phyloP scores from a whole-genome alignment of 2,113 vertebrate genomes.

The Garra rufa region DNA sequence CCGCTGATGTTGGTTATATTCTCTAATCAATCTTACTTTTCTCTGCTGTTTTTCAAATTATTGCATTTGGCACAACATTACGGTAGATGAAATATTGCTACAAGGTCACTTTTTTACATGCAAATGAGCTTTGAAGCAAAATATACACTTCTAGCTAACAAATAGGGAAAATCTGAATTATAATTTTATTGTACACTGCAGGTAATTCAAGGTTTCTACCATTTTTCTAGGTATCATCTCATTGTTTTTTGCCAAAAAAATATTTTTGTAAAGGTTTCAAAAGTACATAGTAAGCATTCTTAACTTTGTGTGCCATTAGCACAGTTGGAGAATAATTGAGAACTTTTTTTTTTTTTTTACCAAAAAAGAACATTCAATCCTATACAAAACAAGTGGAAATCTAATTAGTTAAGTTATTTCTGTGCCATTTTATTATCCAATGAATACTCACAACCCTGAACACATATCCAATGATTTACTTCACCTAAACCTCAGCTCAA shows the following conservation, averaged over 20 bases:
- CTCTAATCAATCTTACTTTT: background rate
- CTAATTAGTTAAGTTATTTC: conserved; percentile 39
- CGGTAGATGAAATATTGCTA: background rate
- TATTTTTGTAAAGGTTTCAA: background rate
- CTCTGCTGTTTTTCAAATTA: background rate
- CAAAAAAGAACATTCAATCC: conserved; percentile 14
- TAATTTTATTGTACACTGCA: background rate
- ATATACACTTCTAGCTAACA: background rate
- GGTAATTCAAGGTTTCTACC: background rate
- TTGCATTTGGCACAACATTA: background rate
- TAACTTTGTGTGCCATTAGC: conserved; percentile 21
- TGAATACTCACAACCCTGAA: conserved; percentile 16
- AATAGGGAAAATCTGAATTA: background rate
- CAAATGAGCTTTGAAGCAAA: background rate
- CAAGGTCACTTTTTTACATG: background rate
- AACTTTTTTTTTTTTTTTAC: background rate
- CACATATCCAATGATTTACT: conserved; percentile 34
- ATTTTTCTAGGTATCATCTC: background rate
- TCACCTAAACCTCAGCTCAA: conserved; percentile 23
- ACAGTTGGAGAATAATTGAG: background rate
- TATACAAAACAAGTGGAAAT: conserved; percentile 28
- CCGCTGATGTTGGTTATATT: background rate
- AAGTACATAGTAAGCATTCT: background rate
- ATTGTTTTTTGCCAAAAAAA: background rate
- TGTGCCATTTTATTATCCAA: conserved; percentile 4